Conservation (phyloP, 2,797 vertebrate genomes). For the Adelosebastes latens region DNA sequence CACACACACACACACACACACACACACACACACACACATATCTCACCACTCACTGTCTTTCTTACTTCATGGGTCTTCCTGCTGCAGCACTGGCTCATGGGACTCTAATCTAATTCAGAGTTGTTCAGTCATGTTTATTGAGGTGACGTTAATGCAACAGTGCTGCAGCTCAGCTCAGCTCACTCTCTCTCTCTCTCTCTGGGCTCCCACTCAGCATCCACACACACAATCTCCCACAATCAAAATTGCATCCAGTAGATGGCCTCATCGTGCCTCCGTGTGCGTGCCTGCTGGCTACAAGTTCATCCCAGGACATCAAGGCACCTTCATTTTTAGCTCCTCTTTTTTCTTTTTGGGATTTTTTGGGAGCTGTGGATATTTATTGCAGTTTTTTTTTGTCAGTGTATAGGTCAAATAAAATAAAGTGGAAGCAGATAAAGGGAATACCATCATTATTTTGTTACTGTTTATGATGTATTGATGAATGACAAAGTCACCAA, state of each 20-base stretch:
- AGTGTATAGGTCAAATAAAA: neutral
- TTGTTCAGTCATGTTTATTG: slow-evolving; percentile 57
- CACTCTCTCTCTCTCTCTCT: neutral
- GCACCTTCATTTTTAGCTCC: slow-evolving; percentile 15
- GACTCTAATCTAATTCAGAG: slow-evolving; percentile 53
- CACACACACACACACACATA: neutral
- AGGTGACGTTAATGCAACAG: slow-evolving; percentile 50
- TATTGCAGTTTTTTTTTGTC: neutral
- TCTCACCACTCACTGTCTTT: neutral
- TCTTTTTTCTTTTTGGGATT: neutral
- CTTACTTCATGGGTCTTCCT: slow-evolving; percentile 32
- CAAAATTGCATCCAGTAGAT: slow-evolving; percentile 72
- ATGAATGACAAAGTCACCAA: neutral
- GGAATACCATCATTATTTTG: neutral
- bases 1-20: neutral
- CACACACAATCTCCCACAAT: neutral
- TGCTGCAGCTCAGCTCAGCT: slow-evolving; percentile 12
- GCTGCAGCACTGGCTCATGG: slow-evolving; percentile 43
- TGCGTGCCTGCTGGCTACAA: slow-evolving; percentile 41
- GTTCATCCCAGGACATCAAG: slow-evolving; percentile 55
- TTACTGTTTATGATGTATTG: neutral
- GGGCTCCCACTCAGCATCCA: neutral
- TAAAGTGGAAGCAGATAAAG: neutral
- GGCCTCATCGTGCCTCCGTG: slow-evolving; percentile 74
- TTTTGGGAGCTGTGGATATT: neutral